These are phyloP conservation scores for Rhinophrynus dorsalis DNA, from an alignment of 2,797 vertebrate genomes.

Conservation along the genomic window DNA sequence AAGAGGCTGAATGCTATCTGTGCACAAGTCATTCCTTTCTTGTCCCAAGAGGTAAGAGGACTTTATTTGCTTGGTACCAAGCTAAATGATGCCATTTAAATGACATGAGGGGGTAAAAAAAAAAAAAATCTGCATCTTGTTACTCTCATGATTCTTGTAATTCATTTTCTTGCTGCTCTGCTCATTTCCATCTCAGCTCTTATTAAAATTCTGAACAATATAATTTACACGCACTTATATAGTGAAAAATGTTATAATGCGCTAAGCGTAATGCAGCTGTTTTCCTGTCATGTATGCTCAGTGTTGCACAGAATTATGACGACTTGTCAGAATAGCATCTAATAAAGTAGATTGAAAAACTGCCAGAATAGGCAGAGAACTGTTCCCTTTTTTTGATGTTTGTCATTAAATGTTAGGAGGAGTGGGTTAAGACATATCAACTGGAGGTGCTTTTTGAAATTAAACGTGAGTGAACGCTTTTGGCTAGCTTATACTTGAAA, in stretches of 20 bases:
- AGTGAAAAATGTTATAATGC: slow-evolving; percentile 48
- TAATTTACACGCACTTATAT: slow-evolving; percentile 53
- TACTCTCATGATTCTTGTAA: slow-evolving; percentile 49
- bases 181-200: slow-evolving; percentile 46
- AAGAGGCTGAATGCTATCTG: slow-evolving; percentile 98
- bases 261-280: slow-evolving; percentile 52
- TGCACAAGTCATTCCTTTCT: slow-evolving; percentile 98
- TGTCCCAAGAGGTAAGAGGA: slow-evolving; percentile 94
- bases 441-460: slow-evolving; percentile 47
- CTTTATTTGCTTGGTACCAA: slow-evolving; percentile 49
- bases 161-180: slow-evolving; percentile 50
- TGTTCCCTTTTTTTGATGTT: slow-evolving; percentile 42
- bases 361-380: slow-evolving; percentile 50
- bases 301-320: slow-evolving; percentile 51
- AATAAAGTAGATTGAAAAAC: slow-evolving; percentile 54
- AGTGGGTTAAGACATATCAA: slow-evolving; percentile 37
- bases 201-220: slow-evolving; percentile 47
- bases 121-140: slow-evolving; percentile 32
- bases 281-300: slow-evolving; percentile 49
- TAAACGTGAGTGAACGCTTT: slow-evolving; percentile 42
- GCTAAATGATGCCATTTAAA: slow-evolving; percentile 33
- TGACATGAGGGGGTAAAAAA: slow-evolving; percentile 46
- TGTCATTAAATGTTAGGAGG: slow-evolving; percentile 48
- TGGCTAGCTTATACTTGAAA: slow-evolving; percentile 16
- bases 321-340: slow-evolving; percentile 53